These are phyloP conservation scores for Muraenolepis orangiensis DNA, from an alignment of 2,797 vertebrate species.

Conservation along the genomic window DNA sequence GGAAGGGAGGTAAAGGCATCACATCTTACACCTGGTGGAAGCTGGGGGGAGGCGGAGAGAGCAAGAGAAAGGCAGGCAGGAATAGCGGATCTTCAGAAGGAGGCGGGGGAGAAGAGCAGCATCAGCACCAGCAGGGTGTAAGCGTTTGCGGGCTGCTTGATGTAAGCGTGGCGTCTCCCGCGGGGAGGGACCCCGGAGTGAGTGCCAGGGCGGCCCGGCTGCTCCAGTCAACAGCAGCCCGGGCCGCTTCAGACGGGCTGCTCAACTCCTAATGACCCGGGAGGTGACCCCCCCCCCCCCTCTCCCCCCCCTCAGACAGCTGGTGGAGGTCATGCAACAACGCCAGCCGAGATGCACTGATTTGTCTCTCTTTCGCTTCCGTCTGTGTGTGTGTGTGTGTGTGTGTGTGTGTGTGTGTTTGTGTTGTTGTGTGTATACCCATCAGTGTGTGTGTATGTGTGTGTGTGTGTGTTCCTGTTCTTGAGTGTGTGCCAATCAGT, in stretches of 20 bases:
- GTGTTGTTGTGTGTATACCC: background rate
- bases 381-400: background rate
- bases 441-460: too few relatives aligned
- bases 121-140: background rate
- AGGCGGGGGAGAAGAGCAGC: background rate
- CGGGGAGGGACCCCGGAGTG: constrained; percentile 34
- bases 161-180: constrained; percentile 43
- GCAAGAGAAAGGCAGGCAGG: background rate
- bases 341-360: background rate
- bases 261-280: background rate
- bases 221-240: background rate
- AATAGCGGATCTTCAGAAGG: background rate
- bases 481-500: background rate
- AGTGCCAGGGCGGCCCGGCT: constrained; percentile 41
- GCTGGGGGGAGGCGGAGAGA: constrained; percentile 7
- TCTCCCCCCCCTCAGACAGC: background rate
- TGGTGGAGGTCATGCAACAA: background rate
- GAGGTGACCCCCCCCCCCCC: too few relatives aligned
- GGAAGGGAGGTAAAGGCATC: constrained; percentile 10
- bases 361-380: background rate
- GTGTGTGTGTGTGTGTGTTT: background rate
- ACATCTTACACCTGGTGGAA: constrained; percentile 36
- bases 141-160: constrained; percentile 26
- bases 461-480: background rate
- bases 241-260: background rate